Conservation (phyloP, 1,140 invertebrate genomes). For the Nasonia vitripennis region DNA sequence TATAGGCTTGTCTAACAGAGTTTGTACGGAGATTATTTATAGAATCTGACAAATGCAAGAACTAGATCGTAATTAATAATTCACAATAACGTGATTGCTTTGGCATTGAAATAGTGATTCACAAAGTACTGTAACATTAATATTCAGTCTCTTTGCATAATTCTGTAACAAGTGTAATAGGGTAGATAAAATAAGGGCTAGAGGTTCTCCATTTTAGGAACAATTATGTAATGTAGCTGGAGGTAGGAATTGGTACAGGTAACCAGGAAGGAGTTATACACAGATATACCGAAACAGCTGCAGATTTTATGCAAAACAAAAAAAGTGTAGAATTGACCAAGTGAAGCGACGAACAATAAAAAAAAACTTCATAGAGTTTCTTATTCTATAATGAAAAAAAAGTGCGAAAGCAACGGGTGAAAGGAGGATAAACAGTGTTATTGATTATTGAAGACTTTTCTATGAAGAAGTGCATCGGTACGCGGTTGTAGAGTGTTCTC, state of each 20-base stretch:
- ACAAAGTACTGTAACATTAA: too few species aligned
- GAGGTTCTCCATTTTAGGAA: background rate
- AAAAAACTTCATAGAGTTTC: background rate
- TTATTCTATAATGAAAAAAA: background rate
- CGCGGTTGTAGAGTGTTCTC: background rate
- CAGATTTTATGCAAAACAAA: background rate
- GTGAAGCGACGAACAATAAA: background rate
- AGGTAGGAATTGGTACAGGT: background rate
- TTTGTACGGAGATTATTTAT: background rate
- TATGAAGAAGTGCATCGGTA: slow-evolving; percentile 4
- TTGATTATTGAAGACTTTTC: slow-evolving; percentile 47
- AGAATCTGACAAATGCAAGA: background rate
- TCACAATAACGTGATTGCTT: too few species aligned
- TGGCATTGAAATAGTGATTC: too few species aligned
- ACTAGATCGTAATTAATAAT: background rate
- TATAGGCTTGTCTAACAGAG: background rate
- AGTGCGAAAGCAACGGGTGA: background rate
- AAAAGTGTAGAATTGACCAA: background rate
- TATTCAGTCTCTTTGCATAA: too few species aligned
- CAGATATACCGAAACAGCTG: background rate
- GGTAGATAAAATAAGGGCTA: background rate
- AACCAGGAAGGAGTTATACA: background rate
- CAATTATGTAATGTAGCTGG: slow-evolving; percentile 3
- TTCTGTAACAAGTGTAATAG: too few species aligned
- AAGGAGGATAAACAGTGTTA: slow-evolving; percentile 29